phyloP scores from a whole-genome alignment of 2,888 invertebrate genomes.

The Pimpla rufipes region DNA sequence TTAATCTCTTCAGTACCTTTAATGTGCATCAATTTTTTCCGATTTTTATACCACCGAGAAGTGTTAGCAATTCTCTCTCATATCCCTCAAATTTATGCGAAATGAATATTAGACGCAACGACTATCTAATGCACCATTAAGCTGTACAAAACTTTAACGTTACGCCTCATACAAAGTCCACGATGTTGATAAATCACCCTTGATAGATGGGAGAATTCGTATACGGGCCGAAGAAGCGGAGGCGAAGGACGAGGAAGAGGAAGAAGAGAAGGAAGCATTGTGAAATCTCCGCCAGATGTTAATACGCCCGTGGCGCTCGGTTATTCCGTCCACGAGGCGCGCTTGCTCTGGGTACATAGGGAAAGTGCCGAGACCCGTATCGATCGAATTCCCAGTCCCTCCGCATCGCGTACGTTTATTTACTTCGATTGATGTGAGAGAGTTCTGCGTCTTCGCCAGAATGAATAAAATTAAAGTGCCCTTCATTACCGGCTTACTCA shows the following conservation, averaged over 20 bases:
- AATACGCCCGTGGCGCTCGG: conserved; percentile 12
- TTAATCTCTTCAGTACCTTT: too few relatives aligned
- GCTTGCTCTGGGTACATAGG: conserved; percentile 26
- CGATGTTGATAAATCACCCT: neutral
- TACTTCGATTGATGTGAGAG: conserved; percentile 5
- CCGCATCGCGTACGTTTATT: neutral
- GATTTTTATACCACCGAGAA: too few relatives aligned
- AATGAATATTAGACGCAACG: too few relatives aligned
- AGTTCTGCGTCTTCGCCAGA: neutral
- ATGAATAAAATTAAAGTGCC: conserved; percentile 16
- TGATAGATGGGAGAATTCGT: neutral
- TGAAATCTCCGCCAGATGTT: conserved; percentile 19
- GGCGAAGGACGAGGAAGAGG: neutral
- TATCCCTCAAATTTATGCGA: too few relatives aligned
- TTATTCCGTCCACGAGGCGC: conserved; percentile 25
- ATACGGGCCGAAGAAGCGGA: neutral
- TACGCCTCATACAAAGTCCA: neutral
- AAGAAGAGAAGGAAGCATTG: conserved; percentile 17
- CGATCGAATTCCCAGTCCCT: conserved; percentile 21
- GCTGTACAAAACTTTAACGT: neutral
- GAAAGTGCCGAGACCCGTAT: conserved; percentile 40
- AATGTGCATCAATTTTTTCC: too few relatives aligned
- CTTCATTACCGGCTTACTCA: neutral
- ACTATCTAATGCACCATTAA: neutral
- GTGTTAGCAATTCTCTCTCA: too few relatives aligned